A percentile compares a stretch with the other conserved stretches of the same genome.
Evolutionary conservation across 2,888 invertebrate genomes (phyloP).

Genomic region (Dorcus parallelipipedus): DNA sequence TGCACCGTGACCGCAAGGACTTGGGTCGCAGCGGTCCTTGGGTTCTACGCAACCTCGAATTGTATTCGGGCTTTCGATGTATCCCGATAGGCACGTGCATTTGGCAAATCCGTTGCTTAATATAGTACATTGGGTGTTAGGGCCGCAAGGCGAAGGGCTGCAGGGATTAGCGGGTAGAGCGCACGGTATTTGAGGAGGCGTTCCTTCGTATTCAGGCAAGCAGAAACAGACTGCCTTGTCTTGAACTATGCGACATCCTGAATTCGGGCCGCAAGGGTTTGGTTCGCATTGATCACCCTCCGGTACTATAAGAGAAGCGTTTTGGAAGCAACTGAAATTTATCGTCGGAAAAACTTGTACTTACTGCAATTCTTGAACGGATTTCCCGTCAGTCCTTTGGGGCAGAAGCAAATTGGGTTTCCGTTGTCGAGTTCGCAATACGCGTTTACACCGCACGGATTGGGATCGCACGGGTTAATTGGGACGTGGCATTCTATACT

Average conservation of each 20-base stretch:
- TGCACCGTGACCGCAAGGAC: slow-evolving; percentile 75
- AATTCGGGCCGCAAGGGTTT: slow-evolving; percentile 80
- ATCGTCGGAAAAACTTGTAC: slow-evolving; percentile 43
- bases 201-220: slow-evolving; percentile 81
- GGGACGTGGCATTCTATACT: slow-evolving; percentile 67
- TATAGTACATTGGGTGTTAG: slow-evolving; percentile 80
- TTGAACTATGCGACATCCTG: slow-evolving; percentile 74
- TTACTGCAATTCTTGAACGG: slow-evolving; percentile 88
- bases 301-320: slow-evolving; percentile 62
- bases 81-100: slow-evolving; percentile 81
- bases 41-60: slow-evolving; percentile 79
- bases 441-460: slow-evolving; percentile 85
- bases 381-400: slow-evolving; percentile 86
- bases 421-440: slow-evolving; percentile 81
- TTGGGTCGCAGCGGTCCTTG: slow-evolving; percentile 77
- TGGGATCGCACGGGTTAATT: slow-evolving; percentile 75
- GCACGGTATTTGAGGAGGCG: slow-evolving; percentile 72
- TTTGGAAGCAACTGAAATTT: background rate
- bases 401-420: slow-evolving; percentile 85
- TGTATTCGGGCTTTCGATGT: slow-evolving; percentile 83
- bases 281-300: slow-evolving; percentile 81
- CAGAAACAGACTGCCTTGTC: slow-evolving; percentile 83
- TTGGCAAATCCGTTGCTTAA: slow-evolving; percentile 78
- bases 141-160: slow-evolving; percentile 82
- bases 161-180: slow-evolving; percentile 74